A percentile compares a stretch with the other conserved stretches of the same genome.
phyloP scores from a whole-genome alignment of 2,888 invertebrate genomes.

The Stramonita haemastoma region DNA sequence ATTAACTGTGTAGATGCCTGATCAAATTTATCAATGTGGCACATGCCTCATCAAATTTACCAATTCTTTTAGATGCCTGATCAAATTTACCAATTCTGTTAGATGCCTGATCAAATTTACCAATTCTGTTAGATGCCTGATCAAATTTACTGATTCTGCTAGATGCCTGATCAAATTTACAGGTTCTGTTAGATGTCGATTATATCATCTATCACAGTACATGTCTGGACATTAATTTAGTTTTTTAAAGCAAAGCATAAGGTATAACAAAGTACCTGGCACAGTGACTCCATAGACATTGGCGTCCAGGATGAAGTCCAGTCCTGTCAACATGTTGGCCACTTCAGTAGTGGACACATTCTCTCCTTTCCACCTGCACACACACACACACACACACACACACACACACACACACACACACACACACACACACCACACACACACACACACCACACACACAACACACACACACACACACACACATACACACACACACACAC shows the following conservation, averaged over 20 bases:
- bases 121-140: background rate
- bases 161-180: background rate
- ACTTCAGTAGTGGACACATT: constrained; percentile 74
- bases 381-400: constrained; percentile 8
- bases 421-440: constrained; percentile 11
- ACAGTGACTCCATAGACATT: constrained; percentile 69
- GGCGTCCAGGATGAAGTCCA: constrained; percentile 64
- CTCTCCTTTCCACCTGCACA: constrained; percentile 72
- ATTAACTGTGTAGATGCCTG: no score
- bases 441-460: no score
- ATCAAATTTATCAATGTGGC: background rate
- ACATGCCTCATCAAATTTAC: background rate
- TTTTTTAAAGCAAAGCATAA: background rate
- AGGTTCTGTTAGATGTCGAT: no score
- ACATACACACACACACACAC: no score
- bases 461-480: no score
- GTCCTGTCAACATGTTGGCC: constrained; percentile 61
- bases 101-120: background rate
- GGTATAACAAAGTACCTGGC: constrained; percentile 58
- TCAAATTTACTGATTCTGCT: background rate
- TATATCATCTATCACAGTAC: background rate
- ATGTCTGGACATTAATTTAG: background rate
- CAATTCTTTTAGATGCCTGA: background rate
- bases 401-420: constrained; percentile 17
- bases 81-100: background rate